A percentile compares a stretch with the other conserved stretches of the same genome.
phyloP scores from a whole-genome alignment of 2,888 invertebrate genomes.

The Oscheius myriophilus region DNA sequence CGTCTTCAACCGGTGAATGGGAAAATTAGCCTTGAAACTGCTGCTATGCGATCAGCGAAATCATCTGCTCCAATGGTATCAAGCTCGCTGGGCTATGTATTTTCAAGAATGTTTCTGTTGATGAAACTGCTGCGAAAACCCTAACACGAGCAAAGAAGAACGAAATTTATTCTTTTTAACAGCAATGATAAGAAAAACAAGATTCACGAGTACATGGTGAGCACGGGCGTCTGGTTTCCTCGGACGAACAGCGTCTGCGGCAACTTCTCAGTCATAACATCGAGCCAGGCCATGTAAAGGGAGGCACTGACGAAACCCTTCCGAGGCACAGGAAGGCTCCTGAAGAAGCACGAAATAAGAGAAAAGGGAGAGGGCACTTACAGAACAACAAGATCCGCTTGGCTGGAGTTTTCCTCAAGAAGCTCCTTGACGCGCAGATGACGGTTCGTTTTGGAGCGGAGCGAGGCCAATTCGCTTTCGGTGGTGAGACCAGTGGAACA shows the following conservation, averaged over 20 bases:
- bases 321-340: slow-evolving; percentile 92
- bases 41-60: too few species aligned
- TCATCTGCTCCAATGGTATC: too few species aligned
- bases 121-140: too few species aligned
- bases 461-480: slow-evolving; percentile 56
- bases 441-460: slow-evolving; percentile 73
- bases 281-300: slow-evolving; percentile 95
- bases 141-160: too few species aligned
- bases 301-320: slow-evolving; percentile 89
- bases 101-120: too few species aligned
- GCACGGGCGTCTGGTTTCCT: slow-evolving; percentile 75
- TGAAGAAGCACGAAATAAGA: slow-evolving; percentile 67
- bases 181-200: too few species aligned
- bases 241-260: slow-evolving; percentile 82
- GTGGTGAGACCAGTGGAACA: slow-evolving; percentile 65
- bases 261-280: slow-evolving; percentile 85
- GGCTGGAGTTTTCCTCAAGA: slow-evolving; percentile 82
- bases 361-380: slow-evolving; percentile 74
- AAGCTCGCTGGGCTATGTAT: too few species aligned
- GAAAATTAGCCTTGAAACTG: too few species aligned
- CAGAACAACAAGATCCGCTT: slow-evolving; percentile 88
- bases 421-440: slow-evolving; percentile 89
- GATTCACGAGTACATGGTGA: slow-evolving; percentile 74
- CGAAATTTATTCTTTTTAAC: too few species aligned
- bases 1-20: too few species aligned